A percentile compares a stretch with the other conserved stretches of the same genome.
Evolutionary conservation across 2,888 invertebrate species (phyloP).

Genomic region (Spicauda simplicius): DNA sequence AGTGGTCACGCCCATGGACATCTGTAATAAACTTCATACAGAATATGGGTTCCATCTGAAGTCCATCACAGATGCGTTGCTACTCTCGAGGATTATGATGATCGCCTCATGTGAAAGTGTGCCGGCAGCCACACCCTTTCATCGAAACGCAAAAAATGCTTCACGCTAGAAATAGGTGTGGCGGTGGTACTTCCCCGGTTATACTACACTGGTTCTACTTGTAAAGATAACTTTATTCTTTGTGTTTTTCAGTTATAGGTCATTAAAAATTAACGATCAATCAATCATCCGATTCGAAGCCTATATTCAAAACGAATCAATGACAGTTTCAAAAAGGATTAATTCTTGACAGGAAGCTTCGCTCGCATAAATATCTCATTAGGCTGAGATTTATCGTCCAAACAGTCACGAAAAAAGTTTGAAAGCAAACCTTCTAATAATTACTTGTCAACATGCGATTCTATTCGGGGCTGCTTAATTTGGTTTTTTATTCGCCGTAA

Average conservation of each 20-base stretch:
- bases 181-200: too few species aligned
- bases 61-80: too few species aligned
- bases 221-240: too few species aligned
- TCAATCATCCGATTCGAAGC: conserved; percentile 24
- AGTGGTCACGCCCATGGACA: too few species aligned
- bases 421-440: conserved; percentile 76
- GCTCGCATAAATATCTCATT: conserved; percentile 83
- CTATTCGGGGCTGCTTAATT: conserved; percentile 76
- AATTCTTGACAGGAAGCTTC: conserved; percentile 75
- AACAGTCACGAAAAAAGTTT: conserved; percentile 79
- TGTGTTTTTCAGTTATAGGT: neutral
- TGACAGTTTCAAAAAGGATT: conserved; percentile 61
- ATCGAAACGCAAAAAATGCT: too few species aligned
- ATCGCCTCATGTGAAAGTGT: too few species aligned
- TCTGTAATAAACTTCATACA: too few species aligned
- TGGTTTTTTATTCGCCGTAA: conserved; percentile 71
- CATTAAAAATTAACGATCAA: neutral
- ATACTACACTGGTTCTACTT: too few species aligned
- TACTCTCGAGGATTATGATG: too few species aligned
- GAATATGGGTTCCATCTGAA: too few species aligned
- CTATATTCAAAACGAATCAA: conserved; percentile 16
- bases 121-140: too few species aligned
- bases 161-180: too few species aligned
- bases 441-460: conserved; percentile 84
- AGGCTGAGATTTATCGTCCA: conserved; percentile 78